Evolutionary conservation across 1,140 invertebrate species (phyloP).

Genomic region (Drosophila simulans): DNA sequence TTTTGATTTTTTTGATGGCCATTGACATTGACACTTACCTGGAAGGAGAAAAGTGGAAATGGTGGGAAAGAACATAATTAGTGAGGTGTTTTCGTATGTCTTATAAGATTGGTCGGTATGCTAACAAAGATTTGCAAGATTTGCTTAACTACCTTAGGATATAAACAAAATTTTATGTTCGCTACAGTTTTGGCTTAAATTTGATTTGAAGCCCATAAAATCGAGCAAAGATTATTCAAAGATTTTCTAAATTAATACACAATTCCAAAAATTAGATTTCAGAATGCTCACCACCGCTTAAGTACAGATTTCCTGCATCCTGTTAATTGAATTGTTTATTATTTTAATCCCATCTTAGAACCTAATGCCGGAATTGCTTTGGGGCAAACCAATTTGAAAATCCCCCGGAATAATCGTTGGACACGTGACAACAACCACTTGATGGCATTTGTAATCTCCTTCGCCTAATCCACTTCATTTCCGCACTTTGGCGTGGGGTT

Average conservation of each 20-base stretch:
- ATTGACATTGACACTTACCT: slow-evolving; percentile 73
- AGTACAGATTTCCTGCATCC: slow-evolving; percentile 3
- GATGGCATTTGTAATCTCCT: slow-evolving; percentile 41
- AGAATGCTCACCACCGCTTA: background rate
- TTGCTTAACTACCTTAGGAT: background rate
- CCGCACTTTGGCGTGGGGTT: background rate
- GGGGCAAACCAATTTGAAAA: slow-evolving; percentile 48
- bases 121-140: background rate
- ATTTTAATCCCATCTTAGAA: slow-evolving; percentile 6
- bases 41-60: slow-evolving; percentile 37
- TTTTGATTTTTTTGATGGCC: slow-evolving; percentile 8
- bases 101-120: background rate
- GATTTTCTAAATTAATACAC: background rate
- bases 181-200: too few species aligned
- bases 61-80: slow-evolving; percentile 40
- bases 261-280: background rate
- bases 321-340: slow-evolving; percentile 40
- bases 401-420: slow-evolving; percentile 31
- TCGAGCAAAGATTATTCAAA: background rate
- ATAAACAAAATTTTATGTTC: background rate
- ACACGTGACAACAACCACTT: slow-evolving; percentile 52
- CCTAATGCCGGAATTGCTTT: slow-evolving; percentile 7
- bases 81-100: slow-evolving; percentile 1
- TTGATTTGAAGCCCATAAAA: background rate
- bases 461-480: slow-evolving; percentile 37